Conservation (phyloP, 2,113 vertebrate genomes). For the Carlito syrichta region DNA sequence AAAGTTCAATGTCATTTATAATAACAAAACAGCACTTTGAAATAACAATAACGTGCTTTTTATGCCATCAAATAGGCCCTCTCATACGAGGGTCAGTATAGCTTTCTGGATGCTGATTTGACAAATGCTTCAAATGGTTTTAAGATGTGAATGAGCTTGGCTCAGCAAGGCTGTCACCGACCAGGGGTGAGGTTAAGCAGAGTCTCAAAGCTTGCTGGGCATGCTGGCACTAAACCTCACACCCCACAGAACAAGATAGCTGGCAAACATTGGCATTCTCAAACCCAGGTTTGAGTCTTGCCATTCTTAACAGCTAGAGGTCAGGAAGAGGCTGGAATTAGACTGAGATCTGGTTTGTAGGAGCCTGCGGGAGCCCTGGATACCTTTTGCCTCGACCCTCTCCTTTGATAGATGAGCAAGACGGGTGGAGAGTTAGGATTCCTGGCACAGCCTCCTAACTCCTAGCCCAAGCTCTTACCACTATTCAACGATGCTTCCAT, state of each 20-base stretch:
- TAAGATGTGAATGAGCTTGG: not conserved
- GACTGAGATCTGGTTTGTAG: conserved; percentile 15
- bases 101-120: not conserved
- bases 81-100: not conserved
- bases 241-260: not conserved
- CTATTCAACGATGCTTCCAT: not conserved
- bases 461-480: not conserved
- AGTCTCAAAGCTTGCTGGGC: not conserved
- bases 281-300: not conserved
- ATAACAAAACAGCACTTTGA: not conserved
- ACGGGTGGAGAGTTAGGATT: not conserved
- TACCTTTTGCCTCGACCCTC: not conserved
- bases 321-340: not conserved
- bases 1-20: not conserved
- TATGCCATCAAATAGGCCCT: not conserved
- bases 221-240: not conserved
- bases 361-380: not conserved
- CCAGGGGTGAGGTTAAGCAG: not conserved
- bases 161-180: not conserved
- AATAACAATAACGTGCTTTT: not conserved
- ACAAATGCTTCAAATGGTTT: not conserved
- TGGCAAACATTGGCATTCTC: not conserved
- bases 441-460: not conserved
- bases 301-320: not conserved
- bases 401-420: not conserved